Evolutionary conservation across 2,113 vertebrate species (phyloP).

Genomic region (Tenebrosternarchus preto): DNA sequence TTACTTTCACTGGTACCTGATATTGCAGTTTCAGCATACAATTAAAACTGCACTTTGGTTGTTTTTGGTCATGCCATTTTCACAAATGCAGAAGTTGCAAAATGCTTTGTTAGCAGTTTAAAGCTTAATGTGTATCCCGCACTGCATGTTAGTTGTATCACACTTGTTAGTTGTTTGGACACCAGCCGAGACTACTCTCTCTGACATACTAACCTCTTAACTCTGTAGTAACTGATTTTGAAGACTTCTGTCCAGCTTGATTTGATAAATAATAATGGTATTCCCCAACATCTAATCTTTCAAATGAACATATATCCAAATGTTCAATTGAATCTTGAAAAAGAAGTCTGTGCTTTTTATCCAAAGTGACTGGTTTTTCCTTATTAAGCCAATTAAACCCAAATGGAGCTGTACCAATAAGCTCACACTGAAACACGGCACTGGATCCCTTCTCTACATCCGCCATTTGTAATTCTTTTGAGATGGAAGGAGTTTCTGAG

Average conservation of each 20-base stretch:
- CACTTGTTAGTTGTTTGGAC: constrained; percentile 43
- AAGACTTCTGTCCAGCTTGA: constrained; percentile 85
- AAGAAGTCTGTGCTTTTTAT: constrained; percentile 85
- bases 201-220: constrained; percentile 86
- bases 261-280: constrained; percentile 89
- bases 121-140: constrained; percentile 29
- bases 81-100: constrained; percentile 4
- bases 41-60: not conserved
- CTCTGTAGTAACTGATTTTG: constrained; percentile 75
- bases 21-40: constrained; percentile 42
- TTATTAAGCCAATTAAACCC: constrained; percentile 90
- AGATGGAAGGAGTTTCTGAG: constrained; percentile 87
- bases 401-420: constrained; percentile 86
- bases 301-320: constrained; percentile 88
- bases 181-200: constrained; percentile 20
- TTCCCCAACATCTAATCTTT: constrained; percentile 86
- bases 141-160: constrained; percentile 47
- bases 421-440: constrained; percentile 83
- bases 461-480: constrained; percentile 78
- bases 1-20: constrained; percentile 14
- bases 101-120: constrained; percentile 44
- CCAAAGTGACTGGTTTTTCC: constrained; percentile 83
- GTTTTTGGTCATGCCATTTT: constrained; percentile 36
- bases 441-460: constrained; percentile 86
- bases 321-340: constrained; percentile 80